Evolutionary conservation across 2,888 invertebrate species (phyloP), one percentile per base, ranked within the genome.

Genomic region (Hedya salicella): DNA sequence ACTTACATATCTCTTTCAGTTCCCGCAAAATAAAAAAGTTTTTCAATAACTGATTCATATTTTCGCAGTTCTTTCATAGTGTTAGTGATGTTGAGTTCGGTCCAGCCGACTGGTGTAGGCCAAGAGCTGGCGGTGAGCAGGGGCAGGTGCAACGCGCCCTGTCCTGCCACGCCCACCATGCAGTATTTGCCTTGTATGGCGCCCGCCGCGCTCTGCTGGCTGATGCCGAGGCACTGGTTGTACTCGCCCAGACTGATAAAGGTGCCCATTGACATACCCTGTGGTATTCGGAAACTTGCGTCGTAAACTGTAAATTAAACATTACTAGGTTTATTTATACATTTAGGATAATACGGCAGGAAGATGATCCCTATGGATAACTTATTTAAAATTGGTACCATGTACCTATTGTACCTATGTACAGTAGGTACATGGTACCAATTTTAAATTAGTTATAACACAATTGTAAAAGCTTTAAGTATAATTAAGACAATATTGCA

Each of bases 181-280:
- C 75, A 74, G 32, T 73, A 74, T 70, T 73, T 73, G 19, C 73
- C 73, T 59, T 67, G 60, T 9, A 74, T 64, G 6, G 56, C 54
- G 62, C 57, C 64, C 1, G 65, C 57, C 16, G 25, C 44, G 2
- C 60, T 3, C 21, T 39, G 9, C 50, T 69, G 60, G 39, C 70
- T 60, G 8, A 73, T 74, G 2, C 0, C 65, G 3, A 73, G 46
- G 48, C 73, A 73, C 63, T 73, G 75, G 48, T 73, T 68, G 60
- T 73, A 74, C 21, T 73, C 74, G 6, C 73, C 75, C 4, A 74
- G 16, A 14, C 75, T 75, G 8, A 66, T 56, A 32, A 56, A 0
- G 17, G 70, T 74, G 0, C 71, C 69, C 0, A 9, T 17, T 5
- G 71, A 48, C n/a, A 73, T 11, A 9, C 75, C 73, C 69, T 69